phyloP scores from a whole-genome alignment of 2,113 vertebrate species.

The Xiphophorus couchianus region DNA sequence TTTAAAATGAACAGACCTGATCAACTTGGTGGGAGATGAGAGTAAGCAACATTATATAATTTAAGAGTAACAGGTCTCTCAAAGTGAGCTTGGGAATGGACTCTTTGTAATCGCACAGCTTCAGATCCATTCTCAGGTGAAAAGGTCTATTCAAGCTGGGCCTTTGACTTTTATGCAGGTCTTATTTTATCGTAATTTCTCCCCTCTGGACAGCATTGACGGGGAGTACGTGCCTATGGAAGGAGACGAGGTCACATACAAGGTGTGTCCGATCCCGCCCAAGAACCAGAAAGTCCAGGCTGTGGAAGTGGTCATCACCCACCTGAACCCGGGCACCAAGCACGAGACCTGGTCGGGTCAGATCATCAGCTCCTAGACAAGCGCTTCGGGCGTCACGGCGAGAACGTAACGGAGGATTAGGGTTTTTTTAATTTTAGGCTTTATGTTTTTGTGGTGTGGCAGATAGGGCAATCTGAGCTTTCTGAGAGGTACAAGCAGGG shows the following conservation, averaged over 20 bases:
- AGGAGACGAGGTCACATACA: slow-evolving; percentile 97
- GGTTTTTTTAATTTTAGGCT: slow-evolving; percentile 28
- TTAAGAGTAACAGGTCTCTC: no score
- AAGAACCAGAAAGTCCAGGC: slow-evolving; percentile 99
- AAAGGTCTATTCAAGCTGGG: not conserved
- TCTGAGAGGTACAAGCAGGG: not conserved
- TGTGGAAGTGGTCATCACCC: slow-evolving; percentile 95
- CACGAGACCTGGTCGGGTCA: slow-evolving; percentile 99
- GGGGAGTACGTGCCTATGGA: slow-evolving; percentile 97
- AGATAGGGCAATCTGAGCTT: not conserved
- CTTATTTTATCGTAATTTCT: not conserved
- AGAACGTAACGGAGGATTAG: not conserved
- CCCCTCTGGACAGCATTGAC: slow-evolving; percentile 86
- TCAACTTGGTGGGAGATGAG: no score
- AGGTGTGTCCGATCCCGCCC: slow-evolving; percentile 95
- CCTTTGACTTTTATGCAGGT: not conserved
- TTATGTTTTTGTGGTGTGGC: slow-evolving; percentile 10
- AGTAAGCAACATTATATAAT: no score
- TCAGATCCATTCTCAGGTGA: not conserved
- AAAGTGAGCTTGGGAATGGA: not conserved
- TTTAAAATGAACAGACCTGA: no score
- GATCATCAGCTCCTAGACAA: slow-evolving; percentile 90
- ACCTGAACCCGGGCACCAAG: slow-evolving; percentile 91
- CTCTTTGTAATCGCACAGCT: not conserved
- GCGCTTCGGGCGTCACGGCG: not conserved